Percentiles rank a stretch among this genome's conserved stretches.
Conservation (phyloP, 2,797 vertebrate genomes). For the Rhodeus uyekii region DNA sequence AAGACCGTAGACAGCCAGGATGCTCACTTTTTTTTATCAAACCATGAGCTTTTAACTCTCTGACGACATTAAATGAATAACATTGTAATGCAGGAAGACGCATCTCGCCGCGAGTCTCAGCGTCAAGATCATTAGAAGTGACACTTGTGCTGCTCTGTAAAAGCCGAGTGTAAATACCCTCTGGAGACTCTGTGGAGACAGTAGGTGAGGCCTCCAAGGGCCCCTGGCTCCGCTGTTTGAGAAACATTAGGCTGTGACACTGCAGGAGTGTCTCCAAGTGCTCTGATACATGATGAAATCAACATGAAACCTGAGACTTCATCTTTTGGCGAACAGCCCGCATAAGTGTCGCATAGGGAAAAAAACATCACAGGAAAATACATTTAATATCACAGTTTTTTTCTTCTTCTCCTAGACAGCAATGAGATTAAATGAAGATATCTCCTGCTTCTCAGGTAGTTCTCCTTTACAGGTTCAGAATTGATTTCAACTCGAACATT, state of each 20-base stretch:
- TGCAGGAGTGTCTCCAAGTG: constrained; percentile 33
- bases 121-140: constrained; percentile 40
- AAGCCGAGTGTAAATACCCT: constrained; percentile 35
- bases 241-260: constrained; percentile 63
- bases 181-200: constrained; percentile 52
- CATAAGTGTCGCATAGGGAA: not conserved
- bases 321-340: not conserved
- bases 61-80: constrained; percentile 15
- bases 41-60: not conserved
- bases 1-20: not conserved
- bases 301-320: constrained; percentile 39
- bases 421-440: not conserved
- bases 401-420: not conserved
- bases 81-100: constrained; percentile 18
- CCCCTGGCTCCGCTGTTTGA: constrained; percentile 57
- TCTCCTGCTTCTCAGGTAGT: not conserved
- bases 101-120: not conserved
- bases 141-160: constrained; percentile 19
- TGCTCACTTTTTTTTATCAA: not conserved
- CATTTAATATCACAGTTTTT: not conserved
- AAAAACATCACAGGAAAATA: not conserved
- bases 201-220: constrained; percentile 66
- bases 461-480: not conserved
- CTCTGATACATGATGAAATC: constrained; percentile 46
- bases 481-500: not conserved